Conservation (phyloP, 2,888 invertebrate genomes). For the Pachymerium ferrugineum region DNA sequence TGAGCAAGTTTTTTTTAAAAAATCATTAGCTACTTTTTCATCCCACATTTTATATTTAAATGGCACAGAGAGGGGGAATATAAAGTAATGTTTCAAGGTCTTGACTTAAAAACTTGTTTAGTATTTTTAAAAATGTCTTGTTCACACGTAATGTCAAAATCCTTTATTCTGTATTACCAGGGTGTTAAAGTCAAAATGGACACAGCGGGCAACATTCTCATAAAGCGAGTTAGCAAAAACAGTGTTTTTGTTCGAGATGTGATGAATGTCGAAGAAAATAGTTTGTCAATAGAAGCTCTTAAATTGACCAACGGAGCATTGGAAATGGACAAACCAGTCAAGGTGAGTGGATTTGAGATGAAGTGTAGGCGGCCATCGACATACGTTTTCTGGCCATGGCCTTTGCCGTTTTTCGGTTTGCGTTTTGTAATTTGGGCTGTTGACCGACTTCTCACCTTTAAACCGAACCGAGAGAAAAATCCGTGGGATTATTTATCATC, state of each 20-base stretch:
- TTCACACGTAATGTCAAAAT: too few species aligned
- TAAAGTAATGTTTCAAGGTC: too few species aligned
- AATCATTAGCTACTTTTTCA: too few species aligned
- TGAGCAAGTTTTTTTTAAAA: too few species aligned
- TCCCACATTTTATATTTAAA: too few species aligned
- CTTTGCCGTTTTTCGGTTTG: background rate
- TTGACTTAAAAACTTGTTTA: too few species aligned
- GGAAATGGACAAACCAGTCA: constrained; percentile 88
- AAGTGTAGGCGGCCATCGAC: background rate
- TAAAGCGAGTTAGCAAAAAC: constrained; percentile 87
- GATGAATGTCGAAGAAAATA: constrained; percentile 53
- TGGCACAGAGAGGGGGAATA: too few species aligned
- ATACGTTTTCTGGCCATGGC: background rate
- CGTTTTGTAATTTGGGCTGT: background rate
- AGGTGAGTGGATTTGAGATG: constrained; percentile 55
- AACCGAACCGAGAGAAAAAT: too few species aligned
- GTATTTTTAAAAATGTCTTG: too few species aligned
- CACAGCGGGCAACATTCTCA: constrained; percentile 87
- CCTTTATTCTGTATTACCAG: too few species aligned
- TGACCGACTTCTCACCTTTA: constrained; percentile 4
- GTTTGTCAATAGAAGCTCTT: constrained; percentile 83
- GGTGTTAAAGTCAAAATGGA: constrained; percentile 96
- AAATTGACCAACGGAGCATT: constrained; percentile 79
- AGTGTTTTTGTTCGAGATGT: constrained; percentile 75
- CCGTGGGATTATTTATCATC: too few species aligned